phyloP scores from a whole-genome alignment of 2,113 vertebrate species.

The Mus pahari region DNA sequence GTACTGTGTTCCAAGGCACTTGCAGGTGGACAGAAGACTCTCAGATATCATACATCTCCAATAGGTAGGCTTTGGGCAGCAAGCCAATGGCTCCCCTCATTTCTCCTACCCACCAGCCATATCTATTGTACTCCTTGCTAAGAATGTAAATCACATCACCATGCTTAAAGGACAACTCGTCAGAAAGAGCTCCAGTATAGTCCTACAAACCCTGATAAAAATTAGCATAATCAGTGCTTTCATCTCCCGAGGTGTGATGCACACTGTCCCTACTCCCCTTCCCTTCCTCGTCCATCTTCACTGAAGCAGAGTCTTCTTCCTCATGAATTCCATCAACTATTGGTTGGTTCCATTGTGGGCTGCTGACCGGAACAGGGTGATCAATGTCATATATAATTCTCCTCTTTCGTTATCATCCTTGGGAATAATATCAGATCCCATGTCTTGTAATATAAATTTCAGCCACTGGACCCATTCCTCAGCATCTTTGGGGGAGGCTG shows the following conservation, averaged over 20 bases:
- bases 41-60: conserved; percentile 96
- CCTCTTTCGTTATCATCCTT: conserved; percentile 89
- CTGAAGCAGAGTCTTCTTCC: conserved; percentile 78
- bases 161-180: conserved; percentile 96
- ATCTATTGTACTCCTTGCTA: conserved; percentile 98
- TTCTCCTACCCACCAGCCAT: conserved; percentile 99
- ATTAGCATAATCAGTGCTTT: conserved; percentile 94
- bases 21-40: conserved; percentile 63
- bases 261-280: conserved; percentile 66
- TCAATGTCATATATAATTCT: conserved; percentile 91
- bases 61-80: conserved; percentile 96
- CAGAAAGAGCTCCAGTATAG: conserved; percentile 91
- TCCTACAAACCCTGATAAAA: conserved; percentile 97
- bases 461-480: conserved; percentile 97
- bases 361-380: conserved; percentile 34
- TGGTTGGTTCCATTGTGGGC: neutral
- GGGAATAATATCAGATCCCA: conserved; percentile 89
- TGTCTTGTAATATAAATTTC: conserved; percentile 93
- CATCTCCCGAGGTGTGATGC: conserved; percentile 82
- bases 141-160: conserved; percentile 97
- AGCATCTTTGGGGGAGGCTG: conserved; percentile 93
- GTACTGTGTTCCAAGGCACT: neutral
- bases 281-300: conserved; percentile 67
- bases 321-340: conserved; percentile 94
- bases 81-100: conserved; percentile 96